Conservation (phyloP, 2,797 vertebrate species). For the Bufotes viridis region DNA sequence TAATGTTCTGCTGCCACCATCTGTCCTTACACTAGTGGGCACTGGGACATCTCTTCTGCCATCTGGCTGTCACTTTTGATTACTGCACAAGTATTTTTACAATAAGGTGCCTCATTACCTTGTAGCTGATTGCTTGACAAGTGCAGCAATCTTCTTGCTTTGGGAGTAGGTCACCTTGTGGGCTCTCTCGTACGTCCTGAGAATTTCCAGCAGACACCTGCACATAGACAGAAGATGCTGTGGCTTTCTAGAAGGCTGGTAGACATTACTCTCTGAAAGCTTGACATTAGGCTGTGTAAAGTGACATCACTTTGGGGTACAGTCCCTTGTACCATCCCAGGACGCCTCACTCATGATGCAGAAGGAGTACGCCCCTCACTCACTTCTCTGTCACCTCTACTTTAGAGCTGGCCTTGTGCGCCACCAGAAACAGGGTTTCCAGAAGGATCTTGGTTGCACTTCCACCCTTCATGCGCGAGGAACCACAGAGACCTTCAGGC, state of each 20-base stretch:
- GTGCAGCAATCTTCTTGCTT: slow-evolving; percentile 67
- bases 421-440: slow-evolving; percentile 77
- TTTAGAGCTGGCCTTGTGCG: slow-evolving; percentile 73
- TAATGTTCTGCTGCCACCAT: background rate
- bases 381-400: slow-evolving; percentile 68
- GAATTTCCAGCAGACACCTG: slow-evolving; percentile 73
- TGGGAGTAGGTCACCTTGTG: slow-evolving; percentile 77
- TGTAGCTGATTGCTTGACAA: slow-evolving; percentile 76
- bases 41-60: background rate
- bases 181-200: slow-evolving; percentile 70
- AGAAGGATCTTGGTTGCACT: slow-evolving; percentile 81
- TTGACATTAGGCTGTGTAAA: no score
- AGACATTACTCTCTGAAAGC: no score
- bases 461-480: slow-evolving; percentile 83
- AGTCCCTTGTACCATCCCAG: background rate
- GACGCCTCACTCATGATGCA: background rate
- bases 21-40: no score
- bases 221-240: background rate
- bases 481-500: slow-evolving; percentile 82
- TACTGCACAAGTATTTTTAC: background rate
- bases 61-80: background rate
- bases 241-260: background rate
- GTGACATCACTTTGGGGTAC: background rate
- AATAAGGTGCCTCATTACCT: slow-evolving; percentile 68
- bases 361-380: background rate